phyloP scores from a whole-genome alignment of 2,888 invertebrate species.

The Pseudeuparius sepicola region DNA sequence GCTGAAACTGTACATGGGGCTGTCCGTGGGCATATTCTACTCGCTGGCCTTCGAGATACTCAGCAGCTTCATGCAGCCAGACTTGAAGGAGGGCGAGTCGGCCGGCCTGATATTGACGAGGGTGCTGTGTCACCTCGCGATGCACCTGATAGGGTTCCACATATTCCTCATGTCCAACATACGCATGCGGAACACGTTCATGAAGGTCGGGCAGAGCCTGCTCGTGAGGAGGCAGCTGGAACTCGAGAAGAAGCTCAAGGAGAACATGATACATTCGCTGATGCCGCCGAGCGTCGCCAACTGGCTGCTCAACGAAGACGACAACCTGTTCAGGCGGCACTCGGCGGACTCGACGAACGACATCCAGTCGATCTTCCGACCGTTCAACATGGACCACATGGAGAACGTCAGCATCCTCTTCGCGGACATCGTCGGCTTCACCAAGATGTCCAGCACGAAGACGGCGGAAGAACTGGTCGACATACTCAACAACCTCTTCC shows the following conservation, averaged over 20 bases:
- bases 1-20: constrained; percentile 77
- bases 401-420: constrained; percentile 93
- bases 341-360: constrained; percentile 49
- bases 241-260: constrained; percentile 88
- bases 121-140: constrained; percentile 74
- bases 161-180: constrained; percentile 89
- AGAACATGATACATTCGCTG: constrained; percentile 94
- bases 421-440: constrained; percentile 97
- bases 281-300: constrained; percentile 92
- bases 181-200: constrained; percentile 89
- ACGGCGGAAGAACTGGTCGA: constrained; percentile 92
- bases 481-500: constrained; percentile 92
- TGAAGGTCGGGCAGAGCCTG: constrained; percentile 91
- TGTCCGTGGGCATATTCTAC: constrained; percentile 68
- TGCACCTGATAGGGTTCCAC: constrained; percentile 87
- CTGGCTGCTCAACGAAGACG: constrained; percentile 73
- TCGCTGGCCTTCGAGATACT: constrained; percentile 79
- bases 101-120: constrained; percentile 47
- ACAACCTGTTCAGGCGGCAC: constrained; percentile 42
- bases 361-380: constrained; percentile 77
- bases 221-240: constrained; percentile 82
- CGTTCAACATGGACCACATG: constrained; percentile 96
- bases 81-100: constrained; percentile 18
- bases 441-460: constrained; percentile 94
- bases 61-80: constrained; percentile 37